Conservation (phyloP, 2,113 vertebrate species). For the Cyprinodon variegatus region DNA sequence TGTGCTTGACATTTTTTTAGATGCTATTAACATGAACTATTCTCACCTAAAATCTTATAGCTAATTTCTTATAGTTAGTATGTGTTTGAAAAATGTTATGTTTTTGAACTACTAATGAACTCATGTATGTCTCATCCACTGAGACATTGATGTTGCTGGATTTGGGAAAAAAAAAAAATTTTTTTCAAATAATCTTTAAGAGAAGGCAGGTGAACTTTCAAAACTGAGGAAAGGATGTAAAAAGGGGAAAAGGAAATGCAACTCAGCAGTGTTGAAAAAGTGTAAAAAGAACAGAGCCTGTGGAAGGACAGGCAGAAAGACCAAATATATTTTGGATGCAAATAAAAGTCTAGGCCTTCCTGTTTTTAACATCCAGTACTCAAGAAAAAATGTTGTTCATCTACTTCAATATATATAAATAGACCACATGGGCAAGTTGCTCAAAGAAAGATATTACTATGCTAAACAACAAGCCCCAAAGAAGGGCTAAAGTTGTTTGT, state of each 20-base stretch:
- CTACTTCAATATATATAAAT: background rate
- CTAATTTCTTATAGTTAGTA: background rate
- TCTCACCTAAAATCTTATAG: background rate
- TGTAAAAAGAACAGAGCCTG: background rate
- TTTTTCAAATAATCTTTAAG: background rate
- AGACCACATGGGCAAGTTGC: background rate
- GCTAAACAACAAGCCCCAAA: background rate
- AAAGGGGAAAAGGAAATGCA: background rate
- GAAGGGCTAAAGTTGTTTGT: background rate
- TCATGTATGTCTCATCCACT: background rate
- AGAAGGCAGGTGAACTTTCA: background rate
- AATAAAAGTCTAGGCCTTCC: background rate
- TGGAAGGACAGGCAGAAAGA: background rate
- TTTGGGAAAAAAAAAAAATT: background rate
- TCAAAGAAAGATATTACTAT: background rate
- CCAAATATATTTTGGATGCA: background rate
- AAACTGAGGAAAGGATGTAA: background rate
- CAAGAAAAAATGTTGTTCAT: background rate
- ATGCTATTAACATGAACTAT: too few species aligned
- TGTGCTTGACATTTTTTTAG: too few species aligned
- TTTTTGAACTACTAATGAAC: too few species aligned
- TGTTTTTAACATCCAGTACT: background rate
- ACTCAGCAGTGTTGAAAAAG: background rate
- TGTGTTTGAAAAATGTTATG: background rate
- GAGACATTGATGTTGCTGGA: background rate